A percentile compares a stretch with the other conserved stretches of the same genome.
Evolutionary conservation across 2,797 vertebrate genomes (phyloP).

Genomic region (Lepilemur ruficaudatus): DNA sequence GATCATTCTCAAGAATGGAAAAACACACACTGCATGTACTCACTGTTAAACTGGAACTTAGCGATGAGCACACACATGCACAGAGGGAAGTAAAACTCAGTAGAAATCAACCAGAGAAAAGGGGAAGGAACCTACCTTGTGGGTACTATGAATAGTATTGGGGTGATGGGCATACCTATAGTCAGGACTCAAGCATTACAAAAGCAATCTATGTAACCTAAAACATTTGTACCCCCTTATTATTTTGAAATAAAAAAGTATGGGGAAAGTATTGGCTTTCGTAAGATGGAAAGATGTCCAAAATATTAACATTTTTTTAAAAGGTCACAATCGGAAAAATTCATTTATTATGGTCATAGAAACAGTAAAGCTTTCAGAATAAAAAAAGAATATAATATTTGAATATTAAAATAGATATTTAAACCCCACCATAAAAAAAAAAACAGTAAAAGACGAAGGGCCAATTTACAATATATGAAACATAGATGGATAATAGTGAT

Average conservation of each 20-base stretch:
- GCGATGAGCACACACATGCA: neutral
- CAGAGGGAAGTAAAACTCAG: neutral
- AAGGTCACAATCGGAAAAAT: neutral
- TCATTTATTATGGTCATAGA: neutral
- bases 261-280: neutral
- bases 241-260: neutral
- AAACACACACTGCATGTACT: neutral
- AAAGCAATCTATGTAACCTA: neutral
- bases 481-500: neutral
- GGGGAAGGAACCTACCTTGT: neutral
- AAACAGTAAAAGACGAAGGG: neutral
- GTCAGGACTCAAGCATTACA: neutral
- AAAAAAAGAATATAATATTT: slow-evolving; percentile 3
- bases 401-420: neutral
- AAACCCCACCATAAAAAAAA: neutral
- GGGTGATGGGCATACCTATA: neutral
- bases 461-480: neutral
- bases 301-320: neutral
- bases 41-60: neutral
- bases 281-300: neutral
- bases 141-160: neutral
- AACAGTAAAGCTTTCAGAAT: neutral
- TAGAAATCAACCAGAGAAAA: neutral
- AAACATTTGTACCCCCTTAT: neutral
- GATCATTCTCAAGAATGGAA: neutral